Conservation (phyloP, 1,140 invertebrate species). For the Archivesica marissinica region DNA sequence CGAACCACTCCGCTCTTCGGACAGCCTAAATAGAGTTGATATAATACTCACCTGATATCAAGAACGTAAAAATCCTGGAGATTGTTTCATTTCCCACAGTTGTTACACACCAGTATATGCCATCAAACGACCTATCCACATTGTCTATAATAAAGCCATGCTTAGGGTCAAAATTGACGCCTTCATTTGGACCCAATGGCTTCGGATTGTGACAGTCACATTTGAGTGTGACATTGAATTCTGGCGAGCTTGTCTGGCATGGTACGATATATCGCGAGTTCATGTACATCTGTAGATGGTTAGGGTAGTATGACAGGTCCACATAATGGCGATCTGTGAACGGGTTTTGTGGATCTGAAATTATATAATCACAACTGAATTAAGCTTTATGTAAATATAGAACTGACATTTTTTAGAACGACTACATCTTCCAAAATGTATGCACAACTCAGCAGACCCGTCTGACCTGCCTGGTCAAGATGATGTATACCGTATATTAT, state of each 20-base stretch:
- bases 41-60: constrained; percentile 22
- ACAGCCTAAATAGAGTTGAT: too few species aligned
- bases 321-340: constrained; percentile 29
- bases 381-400: too few species aligned
- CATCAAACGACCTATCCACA: constrained; percentile 32
- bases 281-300: background rate
- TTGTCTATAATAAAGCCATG: background rate
- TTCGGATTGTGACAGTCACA: background rate
- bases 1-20: too few species aligned
- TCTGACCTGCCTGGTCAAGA: too few species aligned
- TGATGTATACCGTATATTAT: too few species aligned
- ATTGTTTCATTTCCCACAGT: background rate
- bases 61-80: background rate
- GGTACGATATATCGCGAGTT: background rate
- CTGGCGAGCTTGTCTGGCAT: constrained; percentile 13
- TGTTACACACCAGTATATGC: constrained; percentile 22
- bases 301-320: constrained; percentile 23
- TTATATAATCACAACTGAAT: too few species aligned
- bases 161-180: constrained; percentile 31
- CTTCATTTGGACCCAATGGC: background rate
- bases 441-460: too few species aligned
- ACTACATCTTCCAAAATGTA: too few species aligned
- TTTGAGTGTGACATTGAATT: background rate
- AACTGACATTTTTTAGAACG: too few species aligned
- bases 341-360: constrained; percentile 17